A percentile compares a stretch with the other conserved stretches of the same genome.
These are phyloP conservation scores for Drosophila tripunctata DNA, from an alignment of 2,888 invertebrate genomes.

Conservation along the genomic window DNA sequence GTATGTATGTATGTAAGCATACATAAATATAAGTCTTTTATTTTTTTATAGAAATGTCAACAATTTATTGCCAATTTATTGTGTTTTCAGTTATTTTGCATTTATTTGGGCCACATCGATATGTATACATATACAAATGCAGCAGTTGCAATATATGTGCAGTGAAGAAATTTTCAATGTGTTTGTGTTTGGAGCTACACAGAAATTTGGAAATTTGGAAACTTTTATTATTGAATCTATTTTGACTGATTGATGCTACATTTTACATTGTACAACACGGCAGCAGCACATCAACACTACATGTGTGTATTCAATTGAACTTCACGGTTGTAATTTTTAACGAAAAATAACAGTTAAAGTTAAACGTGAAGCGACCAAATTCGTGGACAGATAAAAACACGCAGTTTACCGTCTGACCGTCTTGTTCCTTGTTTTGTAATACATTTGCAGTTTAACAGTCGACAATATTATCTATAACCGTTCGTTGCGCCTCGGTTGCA, in stretches of 20 bases:
- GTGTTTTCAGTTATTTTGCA: neutral
- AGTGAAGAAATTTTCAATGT: conserved; percentile 4
- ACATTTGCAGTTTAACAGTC: conserved; percentile 73
- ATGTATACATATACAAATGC: neutral
- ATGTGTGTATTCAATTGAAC: conserved; percentile 41
- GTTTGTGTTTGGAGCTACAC: conserved; percentile 23
- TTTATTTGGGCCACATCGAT: conserved; percentile 1
- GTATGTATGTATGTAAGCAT: neutral
- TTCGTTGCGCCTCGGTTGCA: conserved; percentile 42
- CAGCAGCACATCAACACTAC: conserved; percentile 48
- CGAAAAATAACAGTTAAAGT: conserved; percentile 70
- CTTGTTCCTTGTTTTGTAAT: conserved; percentile 75
- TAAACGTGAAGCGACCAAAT: conserved; percentile 49
- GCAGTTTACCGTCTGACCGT: conserved; percentile 71
- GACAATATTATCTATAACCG: conserved; percentile 81
- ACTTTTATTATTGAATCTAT: conserved; percentile 33
- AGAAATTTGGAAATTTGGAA: conserved; percentile 1
- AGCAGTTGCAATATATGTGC: conserved; percentile 1
- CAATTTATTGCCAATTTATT: neutral
- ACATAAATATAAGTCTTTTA: too few species aligned
- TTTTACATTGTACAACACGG: conserved; percentile 30
- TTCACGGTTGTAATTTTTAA: conserved; percentile 69
- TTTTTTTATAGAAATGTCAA: neutral
- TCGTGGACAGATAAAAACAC: conserved; percentile 64
- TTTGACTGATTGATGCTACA: conserved; percentile 20